Conservation (phyloP, 1,140 invertebrate genomes). For the Penaeus chinensis region DNA sequence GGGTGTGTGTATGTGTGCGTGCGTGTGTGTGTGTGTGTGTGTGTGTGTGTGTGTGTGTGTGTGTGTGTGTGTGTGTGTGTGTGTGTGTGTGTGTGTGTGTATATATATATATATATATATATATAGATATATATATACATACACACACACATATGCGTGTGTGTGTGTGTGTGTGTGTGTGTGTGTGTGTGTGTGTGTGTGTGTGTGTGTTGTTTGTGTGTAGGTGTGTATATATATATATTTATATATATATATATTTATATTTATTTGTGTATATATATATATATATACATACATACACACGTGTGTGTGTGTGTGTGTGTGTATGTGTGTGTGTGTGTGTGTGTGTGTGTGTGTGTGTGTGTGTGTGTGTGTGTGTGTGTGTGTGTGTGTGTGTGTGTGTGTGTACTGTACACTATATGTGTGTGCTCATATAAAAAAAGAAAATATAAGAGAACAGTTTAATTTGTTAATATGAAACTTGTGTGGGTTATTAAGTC, state of each 20-base stretch:
- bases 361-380: background rate
- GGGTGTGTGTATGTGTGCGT: conserved; percentile 10
- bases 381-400: background rate
- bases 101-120: background rate
- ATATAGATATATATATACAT: too few relatives aligned
- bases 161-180: too few relatives aligned
- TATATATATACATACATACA: too few relatives aligned
- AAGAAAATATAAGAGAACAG: too few relatives aligned
- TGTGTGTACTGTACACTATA: background rate
- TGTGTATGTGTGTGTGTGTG: background rate
- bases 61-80: conserved; percentile 4
- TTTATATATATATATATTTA: background rate
- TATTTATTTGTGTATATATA: too few relatives aligned
- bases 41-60: background rate
- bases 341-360: background rate
- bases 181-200: too few relatives aligned
- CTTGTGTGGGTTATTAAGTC: too few relatives aligned
- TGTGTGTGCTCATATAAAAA: conserved; percentile 14
- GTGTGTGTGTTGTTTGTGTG: too few relatives aligned
- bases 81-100: conserved; percentile 4
- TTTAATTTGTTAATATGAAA: too few relatives aligned
- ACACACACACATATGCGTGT: background rate
- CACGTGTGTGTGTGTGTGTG: background rate
- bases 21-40: conserved; percentile 13
- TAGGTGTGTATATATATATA: too few relatives aligned